Evolutionary conservation across 2,888 invertebrate species (phyloP).

Genomic region (Yponomeuta sedellus): DNA sequence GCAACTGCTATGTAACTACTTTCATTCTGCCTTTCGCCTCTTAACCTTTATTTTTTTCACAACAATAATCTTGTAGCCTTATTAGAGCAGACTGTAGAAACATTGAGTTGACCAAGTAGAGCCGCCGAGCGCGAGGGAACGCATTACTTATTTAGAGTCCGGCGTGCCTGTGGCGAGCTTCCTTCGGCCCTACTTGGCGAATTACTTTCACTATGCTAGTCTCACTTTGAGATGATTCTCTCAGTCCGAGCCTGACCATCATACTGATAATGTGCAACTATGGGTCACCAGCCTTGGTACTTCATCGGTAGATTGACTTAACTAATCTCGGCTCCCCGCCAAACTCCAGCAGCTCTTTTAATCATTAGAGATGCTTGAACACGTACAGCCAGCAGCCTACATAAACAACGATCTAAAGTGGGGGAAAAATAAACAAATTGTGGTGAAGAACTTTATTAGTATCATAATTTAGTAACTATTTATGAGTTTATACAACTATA

Average conservation of each 20-base stretch:
- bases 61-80: too few relatives aligned
- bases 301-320: neutral
- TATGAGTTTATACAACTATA: too few relatives aligned
- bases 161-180: conserved; percentile 37
- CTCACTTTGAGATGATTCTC: neutral
- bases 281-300: neutral
- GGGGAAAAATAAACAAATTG: too few relatives aligned
- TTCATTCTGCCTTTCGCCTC: too few relatives aligned
- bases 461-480: too few relatives aligned
- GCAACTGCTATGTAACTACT: too few relatives aligned
- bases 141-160: conserved; percentile 10
- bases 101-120: neutral
- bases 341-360: neutral
- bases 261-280: neutral
- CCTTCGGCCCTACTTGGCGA: conserved; percentile 27
- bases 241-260: neutral
- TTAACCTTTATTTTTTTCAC: too few relatives aligned
- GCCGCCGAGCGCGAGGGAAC: neutral
- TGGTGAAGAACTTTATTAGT: too few relatives aligned
- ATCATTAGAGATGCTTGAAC: too few relatives aligned
- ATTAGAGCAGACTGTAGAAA: too few relatives aligned
- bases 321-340: neutral
- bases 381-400: too few relatives aligned
- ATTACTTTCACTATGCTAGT: conserved; percentile 18
- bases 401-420: too few relatives aligned